Conservation (phyloP, 2,113 vertebrate genomes). For the Planiliza haematocheilus region DNA sequence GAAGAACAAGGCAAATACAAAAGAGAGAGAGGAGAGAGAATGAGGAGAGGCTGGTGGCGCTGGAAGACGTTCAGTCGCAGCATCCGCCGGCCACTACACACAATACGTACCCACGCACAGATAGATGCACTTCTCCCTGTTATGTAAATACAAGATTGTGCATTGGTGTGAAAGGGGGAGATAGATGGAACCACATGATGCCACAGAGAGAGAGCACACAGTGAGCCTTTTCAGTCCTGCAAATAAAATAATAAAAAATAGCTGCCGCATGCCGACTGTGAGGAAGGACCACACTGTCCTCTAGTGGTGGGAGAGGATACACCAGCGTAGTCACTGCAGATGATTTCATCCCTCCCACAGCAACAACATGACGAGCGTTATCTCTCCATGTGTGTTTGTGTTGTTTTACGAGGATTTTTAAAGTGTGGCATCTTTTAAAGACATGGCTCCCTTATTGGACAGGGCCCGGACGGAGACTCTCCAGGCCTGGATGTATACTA, state of each 20-base stretch:
- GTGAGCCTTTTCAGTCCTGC: slow-evolving; percentile 52
- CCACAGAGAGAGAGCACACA: slow-evolving; percentile 46
- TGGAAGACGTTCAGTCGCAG: slow-evolving; percentile 41
- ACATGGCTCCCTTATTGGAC: background rate
- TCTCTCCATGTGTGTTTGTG: background rate
- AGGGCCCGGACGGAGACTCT: background rate
- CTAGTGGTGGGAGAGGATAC: slow-evolving; percentile 15
- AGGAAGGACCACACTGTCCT: slow-evolving; percentile 58
- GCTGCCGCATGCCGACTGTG: background rate
- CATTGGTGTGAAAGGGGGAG: slow-evolving; percentile 54
- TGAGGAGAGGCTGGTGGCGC: slow-evolving; percentile 13
- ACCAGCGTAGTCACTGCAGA: slow-evolving; percentile 21
- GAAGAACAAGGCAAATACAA: slow-evolving; percentile 46
- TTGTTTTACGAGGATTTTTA: background rate
- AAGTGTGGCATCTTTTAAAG: background rate
- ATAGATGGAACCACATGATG: slow-evolving; percentile 57
- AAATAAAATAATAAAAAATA: background rate
- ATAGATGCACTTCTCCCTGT: slow-evolving; percentile 29
- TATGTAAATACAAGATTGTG: slow-evolving; percentile 69
- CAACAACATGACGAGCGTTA: slow-evolving; percentile 24
- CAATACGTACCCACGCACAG: slow-evolving; percentile 29
- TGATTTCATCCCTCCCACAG: slow-evolving; percentile 28
- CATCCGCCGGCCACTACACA: slow-evolving; percentile 47
- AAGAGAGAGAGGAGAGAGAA: background rate
- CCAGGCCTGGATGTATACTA: too few species aligned